A percentile compares a stretch with the other conserved stretches of the same genome.
These are phyloP conservation scores for Poeciliopsis infans DNA, from an alignment of 2,797 vertebrate species.

Conservation along the genomic window DNA sequence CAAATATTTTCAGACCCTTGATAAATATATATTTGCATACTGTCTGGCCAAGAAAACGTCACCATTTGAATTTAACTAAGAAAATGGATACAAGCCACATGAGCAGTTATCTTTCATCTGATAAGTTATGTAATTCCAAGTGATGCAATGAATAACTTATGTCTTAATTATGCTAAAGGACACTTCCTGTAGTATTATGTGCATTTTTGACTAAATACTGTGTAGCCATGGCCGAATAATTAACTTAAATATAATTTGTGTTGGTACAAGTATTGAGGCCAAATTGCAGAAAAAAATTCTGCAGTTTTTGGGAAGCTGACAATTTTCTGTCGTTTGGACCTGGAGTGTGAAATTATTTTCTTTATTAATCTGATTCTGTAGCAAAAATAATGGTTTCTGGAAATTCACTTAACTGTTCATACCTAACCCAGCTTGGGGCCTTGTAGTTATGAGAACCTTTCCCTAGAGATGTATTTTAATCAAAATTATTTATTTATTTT, in stretches of 20 bases:
- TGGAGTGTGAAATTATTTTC: neutral
- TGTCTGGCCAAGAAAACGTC: neutral
- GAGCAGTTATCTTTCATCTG: neutral
- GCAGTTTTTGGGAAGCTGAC: neutral
- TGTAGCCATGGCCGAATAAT: neutral
- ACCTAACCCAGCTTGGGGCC: neutral
- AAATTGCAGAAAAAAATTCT: neutral
- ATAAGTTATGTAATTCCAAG: neutral
- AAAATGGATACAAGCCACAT: neutral
- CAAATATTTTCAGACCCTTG: conserved; percentile 24
- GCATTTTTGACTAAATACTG: neutral
- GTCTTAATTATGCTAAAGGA: neutral
- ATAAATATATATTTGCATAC: neutral
- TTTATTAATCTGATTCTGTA: neutral
- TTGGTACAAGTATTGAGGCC: neutral
- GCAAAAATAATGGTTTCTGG: neutral
- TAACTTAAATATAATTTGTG: neutral
- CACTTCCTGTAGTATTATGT: neutral
- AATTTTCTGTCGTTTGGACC: neutral
- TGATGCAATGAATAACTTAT: neutral
- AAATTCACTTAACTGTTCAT: neutral
- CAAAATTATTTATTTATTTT: neutral
- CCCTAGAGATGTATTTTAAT: neutral
- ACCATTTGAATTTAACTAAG: neutral
- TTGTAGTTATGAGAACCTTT: neutral